Conservation (phyloP, 2,797 vertebrate species). For the Novumbra hubbsi region DNA sequence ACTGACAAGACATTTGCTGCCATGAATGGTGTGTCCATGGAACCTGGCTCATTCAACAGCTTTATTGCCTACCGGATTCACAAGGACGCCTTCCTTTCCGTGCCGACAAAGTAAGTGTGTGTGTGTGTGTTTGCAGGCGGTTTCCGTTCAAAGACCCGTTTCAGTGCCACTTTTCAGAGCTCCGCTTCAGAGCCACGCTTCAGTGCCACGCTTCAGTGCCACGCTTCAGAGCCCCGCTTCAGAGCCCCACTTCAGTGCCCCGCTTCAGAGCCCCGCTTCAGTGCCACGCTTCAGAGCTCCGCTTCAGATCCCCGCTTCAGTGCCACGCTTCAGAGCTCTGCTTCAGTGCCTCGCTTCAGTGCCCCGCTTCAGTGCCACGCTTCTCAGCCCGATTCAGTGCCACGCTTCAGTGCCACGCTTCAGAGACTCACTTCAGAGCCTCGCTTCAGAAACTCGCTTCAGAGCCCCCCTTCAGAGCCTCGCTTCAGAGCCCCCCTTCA, state of each 20-base stretch:
- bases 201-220: too few species aligned
- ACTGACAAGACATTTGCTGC: slow-evolving; percentile 90
- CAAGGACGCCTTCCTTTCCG: slow-evolving; percentile 90
- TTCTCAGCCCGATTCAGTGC: too few species aligned
- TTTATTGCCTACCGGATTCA: slow-evolving; percentile 90
- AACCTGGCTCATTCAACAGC: slow-evolving; percentile 94
- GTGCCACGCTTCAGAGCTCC: too few species aligned
- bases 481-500: slow-evolving; percentile 19
- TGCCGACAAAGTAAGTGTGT: slow-evolving; percentile 83
- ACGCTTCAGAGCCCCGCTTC: slow-evolving; percentile 21
- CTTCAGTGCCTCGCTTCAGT: slow-evolving; percentile 15
- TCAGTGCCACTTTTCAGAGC: too few species aligned
- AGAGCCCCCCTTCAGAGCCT: too few species aligned
- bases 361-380: slow-evolving; percentile 17
- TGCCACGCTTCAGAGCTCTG: slow-evolving; percentile 23
- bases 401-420: too few species aligned
- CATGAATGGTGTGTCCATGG: slow-evolving; percentile 92
- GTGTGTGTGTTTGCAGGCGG: background rate
- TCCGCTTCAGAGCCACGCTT: slow-evolving; percentile 25
- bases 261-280: slow-evolving; percentile 20
- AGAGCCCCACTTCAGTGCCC: slow-evolving; percentile 17
- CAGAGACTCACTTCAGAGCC: too few species aligned
- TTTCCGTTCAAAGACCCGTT: too few species aligned
- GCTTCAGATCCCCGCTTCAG: slow-evolving; percentile 16
- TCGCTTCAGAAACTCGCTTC: too few species aligned